Base-by-base conservation (phyloP, 2,113 vertebrate species). In the Chunga burmeisteri region DNA sequence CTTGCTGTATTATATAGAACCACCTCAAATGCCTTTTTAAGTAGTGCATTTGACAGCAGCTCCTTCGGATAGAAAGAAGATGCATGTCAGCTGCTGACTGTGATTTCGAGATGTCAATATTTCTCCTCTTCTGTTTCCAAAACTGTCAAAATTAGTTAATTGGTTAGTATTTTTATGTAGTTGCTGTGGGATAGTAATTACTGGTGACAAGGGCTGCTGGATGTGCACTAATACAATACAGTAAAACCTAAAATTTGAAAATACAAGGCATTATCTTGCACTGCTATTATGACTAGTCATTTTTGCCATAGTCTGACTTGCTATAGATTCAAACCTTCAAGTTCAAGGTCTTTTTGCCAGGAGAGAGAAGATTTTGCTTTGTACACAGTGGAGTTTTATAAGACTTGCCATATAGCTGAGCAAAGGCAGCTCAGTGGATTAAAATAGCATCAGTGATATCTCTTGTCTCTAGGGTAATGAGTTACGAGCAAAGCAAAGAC, bases 141-240 rank as follows among this genome's bases (percentile, higher is more conserved):
- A 96, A 87, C 96, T 91, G 93, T 97, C 92, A 95, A 88, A 94
- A 97, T 94, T 94, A 95, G 94, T 84, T 97, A 97, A 97, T 95
- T 97, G 92, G 77, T 6, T 15, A 90, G 87, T 84, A 94, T 66
- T 95, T 96, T 85, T 73, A 63, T 67, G 50, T 86, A 77, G 90
- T 92, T 95, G 74, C 90, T 92, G 79, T 81, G 93, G 87, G 94
- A 90, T 86, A 55, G 81, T 87, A 95, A 92, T 97, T 94, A 94
- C 29, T 78, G 66, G 81, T 96, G 96, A 94, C 92, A 95, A 92
- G 87, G 47, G 55, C 94, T 96, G 94, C 88, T 90, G 78, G 63
- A 25, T 74, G 53, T 87, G 93, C 81, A 36, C 29, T 88, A 94
- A 83, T 79, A 71, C 46, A 81, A 70, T 44, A n/a, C 72, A 92